Base-by-base conservation (phyloP, 2,113 vertebrate genomes). In the Cynoglossus semilaevis region DNA sequence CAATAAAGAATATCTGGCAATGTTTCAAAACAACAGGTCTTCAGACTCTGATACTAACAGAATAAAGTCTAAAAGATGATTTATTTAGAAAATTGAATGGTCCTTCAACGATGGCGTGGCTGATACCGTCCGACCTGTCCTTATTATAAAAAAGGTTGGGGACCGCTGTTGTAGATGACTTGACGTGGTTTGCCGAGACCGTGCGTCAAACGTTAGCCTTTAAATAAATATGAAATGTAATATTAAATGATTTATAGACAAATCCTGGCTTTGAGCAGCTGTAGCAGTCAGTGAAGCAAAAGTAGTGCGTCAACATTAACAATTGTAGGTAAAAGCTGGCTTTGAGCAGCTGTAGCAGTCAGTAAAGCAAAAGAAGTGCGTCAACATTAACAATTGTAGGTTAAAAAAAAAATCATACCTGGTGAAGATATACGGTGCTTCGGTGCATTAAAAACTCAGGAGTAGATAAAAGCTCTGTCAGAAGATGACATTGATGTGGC, bases 391-490 rank as follows among this genome's bases (percentile, higher is more conserved):
- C 48, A 43, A 58, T 65, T 41, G 34, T 41, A 13, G 10, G 46
- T 29, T 6, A 29, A 29, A 29, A 6, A 29, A 29, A 29, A 29
- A 29, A 29, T 29, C 22, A 51, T 71, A 49, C 72, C 58, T 57
- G 0, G 0, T 76, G 58, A 68, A 60, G 42, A 22, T 9, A 56
- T 62, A 43, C 69, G 76, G 60, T 61, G 64, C 15, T 13, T 10
- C 48, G 37, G 67, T 73, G 72, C 79, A 85, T 89, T 76, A 85
- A 77, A 77, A 45, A 78, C 62, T 62, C 9, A 57, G 55, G 82
- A 82, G 85, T 79, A 75, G 82, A 89, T 80, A 61, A 86, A 85
- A 76, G 76, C n/a, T 15, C 58, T 60, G 79, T 74, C 77, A 59
- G 42, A 16, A 74, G 44, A 72, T 83, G 82, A 86, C 82, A 74